Evolutionary conservation across 2,888 invertebrate species (phyloP).

Genomic region (Limenitis arthemis): DNA sequence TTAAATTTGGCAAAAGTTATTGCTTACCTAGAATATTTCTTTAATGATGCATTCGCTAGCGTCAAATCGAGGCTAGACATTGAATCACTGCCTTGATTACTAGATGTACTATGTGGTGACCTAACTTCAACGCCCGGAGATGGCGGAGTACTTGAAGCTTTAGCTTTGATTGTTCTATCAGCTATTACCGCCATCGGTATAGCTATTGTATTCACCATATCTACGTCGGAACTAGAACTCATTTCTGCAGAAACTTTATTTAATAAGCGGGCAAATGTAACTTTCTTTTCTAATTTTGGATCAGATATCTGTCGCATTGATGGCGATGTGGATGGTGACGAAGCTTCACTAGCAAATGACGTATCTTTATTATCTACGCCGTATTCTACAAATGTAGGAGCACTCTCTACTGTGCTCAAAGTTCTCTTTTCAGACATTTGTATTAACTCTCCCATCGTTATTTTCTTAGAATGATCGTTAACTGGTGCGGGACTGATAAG

Average conservation of each 20-base stretch:
- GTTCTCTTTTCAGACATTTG: conserved; percentile 78
- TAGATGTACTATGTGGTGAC: conserved; percentile 78
- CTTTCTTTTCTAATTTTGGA: conserved; percentile 83
- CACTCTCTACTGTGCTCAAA: conserved; percentile 60
- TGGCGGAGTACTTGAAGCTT: conserved; percentile 72
- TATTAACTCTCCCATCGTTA: conserved; percentile 81
- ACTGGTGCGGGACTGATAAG: conserved; percentile 78
- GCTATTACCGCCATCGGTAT: conserved; percentile 63
- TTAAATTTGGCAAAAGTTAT: background rate
- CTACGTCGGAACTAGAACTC: conserved; percentile 81
- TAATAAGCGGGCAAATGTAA: conserved; percentile 81
- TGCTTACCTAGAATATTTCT: conserved; percentile 63
- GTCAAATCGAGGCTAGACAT: conserved; percentile 81
- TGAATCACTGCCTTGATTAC: conserved; percentile 84
- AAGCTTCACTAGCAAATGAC: conserved; percentile 70
- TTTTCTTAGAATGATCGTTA: conserved; percentile 74
- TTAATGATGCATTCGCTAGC: conserved; percentile 72
- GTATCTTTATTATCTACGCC: conserved; percentile 72
- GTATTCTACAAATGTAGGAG: conserved; percentile 62
- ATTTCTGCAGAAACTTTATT: conserved; percentile 85
- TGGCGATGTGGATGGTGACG: conserved; percentile 68
- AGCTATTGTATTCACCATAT: conserved; percentile 68
- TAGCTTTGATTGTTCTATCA: conserved; percentile 51
- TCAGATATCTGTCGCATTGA: conserved; percentile 73
- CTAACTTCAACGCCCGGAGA: conserved; percentile 77